Conservation (phyloP, 2,888 invertebrate species). For the Coelopa pilipes region DNA sequence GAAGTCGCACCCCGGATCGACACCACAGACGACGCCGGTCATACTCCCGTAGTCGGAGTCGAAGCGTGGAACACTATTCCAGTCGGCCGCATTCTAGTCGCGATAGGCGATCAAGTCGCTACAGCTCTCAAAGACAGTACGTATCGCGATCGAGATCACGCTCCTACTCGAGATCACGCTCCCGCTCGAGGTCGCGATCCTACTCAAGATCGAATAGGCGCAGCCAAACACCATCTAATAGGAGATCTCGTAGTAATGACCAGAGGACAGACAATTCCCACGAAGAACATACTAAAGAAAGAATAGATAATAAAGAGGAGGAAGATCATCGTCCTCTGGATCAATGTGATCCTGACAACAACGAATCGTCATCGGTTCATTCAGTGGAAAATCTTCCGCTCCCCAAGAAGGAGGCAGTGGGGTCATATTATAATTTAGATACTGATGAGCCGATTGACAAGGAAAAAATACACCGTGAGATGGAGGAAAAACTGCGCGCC, state of each 20-base stretch:
- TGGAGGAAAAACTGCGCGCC: constrained; percentile 64
- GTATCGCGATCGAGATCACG: constrained; percentile 39
- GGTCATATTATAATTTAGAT: constrained; percentile 58
- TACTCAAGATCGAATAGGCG: constrained; percentile 34
- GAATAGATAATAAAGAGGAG: constrained; percentile 11
- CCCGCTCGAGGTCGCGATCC: constrained; percentile 41
- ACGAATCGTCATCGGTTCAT: constrained; percentile 23
- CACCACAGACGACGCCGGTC: constrained; percentile 39
- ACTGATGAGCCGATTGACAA: constrained; percentile 63
- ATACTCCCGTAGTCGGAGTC: constrained; percentile 42
- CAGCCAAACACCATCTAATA: constrained; percentile 24
- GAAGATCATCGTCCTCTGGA: constrained; percentile 15
- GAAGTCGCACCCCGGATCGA: constrained; percentile 33
- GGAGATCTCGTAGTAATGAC: constrained; percentile 11
- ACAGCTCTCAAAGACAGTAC: constrained; percentile 38
- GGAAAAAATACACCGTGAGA: constrained; percentile 66
- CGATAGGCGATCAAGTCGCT: constrained; percentile 40
- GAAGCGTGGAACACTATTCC: constrained; percentile 36
- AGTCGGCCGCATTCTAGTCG: constrained; percentile 34
- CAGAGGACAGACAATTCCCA: constrained; percentile 1
- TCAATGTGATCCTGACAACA: constrained; percentile 26
- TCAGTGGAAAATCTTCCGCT: constrained; percentile 41
- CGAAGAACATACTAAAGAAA: constrained; percentile 29
- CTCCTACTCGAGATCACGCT: constrained; percentile 32
- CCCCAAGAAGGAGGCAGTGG: constrained; percentile 47